Percentiles rank a stretch among this genome's conserved stretches.
These are phyloP conservation scores for Erithacus rubecula DNA, from an alignment of 2,797 vertebrate genomes.

Conservation along the genomic window DNA sequence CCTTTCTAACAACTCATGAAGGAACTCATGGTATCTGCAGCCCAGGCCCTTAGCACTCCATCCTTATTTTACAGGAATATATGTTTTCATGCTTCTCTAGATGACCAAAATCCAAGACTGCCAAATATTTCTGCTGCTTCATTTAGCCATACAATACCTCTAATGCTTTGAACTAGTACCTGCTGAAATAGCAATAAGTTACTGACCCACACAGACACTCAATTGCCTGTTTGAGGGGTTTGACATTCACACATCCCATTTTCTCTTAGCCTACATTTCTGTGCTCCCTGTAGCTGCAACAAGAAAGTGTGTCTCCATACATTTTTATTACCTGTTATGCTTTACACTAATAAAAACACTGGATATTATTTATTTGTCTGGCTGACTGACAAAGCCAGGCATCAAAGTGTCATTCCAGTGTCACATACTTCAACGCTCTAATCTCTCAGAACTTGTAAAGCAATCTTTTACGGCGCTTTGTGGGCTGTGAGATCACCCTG, in stretches of 20 bases:
- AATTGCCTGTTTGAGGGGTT: background rate
- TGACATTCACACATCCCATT: background rate
- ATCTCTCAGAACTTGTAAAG: slow-evolving; percentile 66
- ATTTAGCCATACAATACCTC: background rate
- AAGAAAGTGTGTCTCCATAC: background rate
- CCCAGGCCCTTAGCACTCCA: background rate
- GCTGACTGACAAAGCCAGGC: slow-evolving; percentile 59
- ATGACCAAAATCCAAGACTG: background rate
- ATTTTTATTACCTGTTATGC: slow-evolving; percentile 51
- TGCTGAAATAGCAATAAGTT: background rate
- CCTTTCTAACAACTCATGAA: background rate
- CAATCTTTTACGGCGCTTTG: slow-evolving; percentile 52
- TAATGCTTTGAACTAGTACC: background rate
- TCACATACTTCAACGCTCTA: slow-evolving; percentile 64
- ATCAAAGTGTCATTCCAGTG: slow-evolving; percentile 52
- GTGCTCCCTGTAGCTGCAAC: background rate
- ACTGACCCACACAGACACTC: background rate
- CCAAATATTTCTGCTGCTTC: slow-evolving; percentile 1
- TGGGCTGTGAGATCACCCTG: slow-evolving; percentile 62
- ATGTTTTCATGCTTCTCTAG: background rate
- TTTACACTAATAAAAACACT: slow-evolving; percentile 37
- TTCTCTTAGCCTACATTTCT: background rate
- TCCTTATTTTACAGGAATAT: background rate
- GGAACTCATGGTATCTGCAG: background rate
- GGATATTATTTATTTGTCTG: slow-evolving; percentile 59